Base-by-base conservation (phyloP, 2,113 vertebrate genomes). In the Donacobius atricapilla region DNA sequence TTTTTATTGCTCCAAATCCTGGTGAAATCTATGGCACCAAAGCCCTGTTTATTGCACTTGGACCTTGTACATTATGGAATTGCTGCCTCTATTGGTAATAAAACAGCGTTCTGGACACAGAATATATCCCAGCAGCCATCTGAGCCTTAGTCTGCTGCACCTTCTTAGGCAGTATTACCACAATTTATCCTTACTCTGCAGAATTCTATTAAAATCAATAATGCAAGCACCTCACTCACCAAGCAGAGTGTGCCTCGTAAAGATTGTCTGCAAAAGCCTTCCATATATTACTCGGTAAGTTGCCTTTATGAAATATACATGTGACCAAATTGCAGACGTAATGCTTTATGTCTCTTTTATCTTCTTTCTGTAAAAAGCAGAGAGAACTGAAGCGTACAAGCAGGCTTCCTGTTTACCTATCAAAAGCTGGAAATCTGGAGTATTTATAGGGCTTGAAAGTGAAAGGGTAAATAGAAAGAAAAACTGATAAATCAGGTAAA, bases 201-300 rank as follows among this genome's bases (percentile, higher is more conserved):
- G 93, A 94, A 87, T 88, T 93, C 73, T 93, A 83, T 88, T 91
- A 87, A 90, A 95, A 96, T 95, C 87, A 96, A 91, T 94, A 96
- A 92, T 93, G 94, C 70, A 93, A 80, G 89, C 69, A 35, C 61
- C 85, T 91, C 78, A 47, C 78, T 78, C 77, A 61, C 63, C 83
- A 71, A 83, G 77, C 9, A 6, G 65, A 85, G 45, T 68, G 78
- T 84, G 65, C 30, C 58, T 94, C 48, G 8, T 87, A 89, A 94
- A 93, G 84, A 65, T n/a, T 87, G 84, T 39, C 50, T 88, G 66
- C 33, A 83, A 89, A 83, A 93, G 39, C 70, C 39, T 94, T 50
- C 81, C 63, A 24, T 90, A 50, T 63, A 61, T 87, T 91, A 77
- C 78, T 61, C 51, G 40, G 56, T 58, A 84, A 72, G 89, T 65